phyloP scores from a whole-genome alignment of 2,113 vertebrate genomes.

The Engraulis encrasicolus region DNA sequence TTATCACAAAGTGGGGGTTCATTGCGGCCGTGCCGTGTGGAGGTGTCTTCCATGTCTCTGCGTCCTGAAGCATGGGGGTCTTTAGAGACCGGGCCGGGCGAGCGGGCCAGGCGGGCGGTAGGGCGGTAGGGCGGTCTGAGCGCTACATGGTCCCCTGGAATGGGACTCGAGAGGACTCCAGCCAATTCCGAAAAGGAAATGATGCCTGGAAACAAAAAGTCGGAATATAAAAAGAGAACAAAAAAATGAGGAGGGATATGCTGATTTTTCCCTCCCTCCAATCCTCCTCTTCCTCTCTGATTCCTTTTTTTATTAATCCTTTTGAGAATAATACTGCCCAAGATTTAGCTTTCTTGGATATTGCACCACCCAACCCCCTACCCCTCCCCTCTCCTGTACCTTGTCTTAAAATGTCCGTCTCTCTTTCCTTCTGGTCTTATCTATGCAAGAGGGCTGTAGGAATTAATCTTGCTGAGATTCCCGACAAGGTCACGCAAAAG shows the following conservation, averaged over 20 bases:
- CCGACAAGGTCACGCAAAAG: constrained; percentile 66
- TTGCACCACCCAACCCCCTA: no score
- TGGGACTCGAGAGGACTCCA: constrained; percentile 30
- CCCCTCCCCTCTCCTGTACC: not conserved
- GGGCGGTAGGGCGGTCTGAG: no score
- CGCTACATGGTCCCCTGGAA: constrained; percentile 39
- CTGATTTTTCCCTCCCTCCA: constrained; percentile 50
- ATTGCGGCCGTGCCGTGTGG: constrained; percentile 48
- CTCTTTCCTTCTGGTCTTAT: constrained; percentile 33
- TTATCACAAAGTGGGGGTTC: constrained; percentile 55
- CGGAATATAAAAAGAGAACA: constrained; percentile 59
- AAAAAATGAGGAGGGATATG: constrained; percentile 35
- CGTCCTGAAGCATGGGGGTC: constrained; percentile 37
- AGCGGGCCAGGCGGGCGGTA: no score
- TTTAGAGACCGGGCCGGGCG: not conserved
- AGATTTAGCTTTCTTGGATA: no score
- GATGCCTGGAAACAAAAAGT: constrained; percentile 62
- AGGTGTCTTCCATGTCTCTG: constrained; percentile 40
- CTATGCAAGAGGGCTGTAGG: constrained; percentile 63
- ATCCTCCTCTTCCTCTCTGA: not conserved
- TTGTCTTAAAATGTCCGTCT: constrained; percentile 13
- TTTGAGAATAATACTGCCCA: constrained; percentile 66
- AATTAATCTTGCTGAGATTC: constrained; percentile 70
- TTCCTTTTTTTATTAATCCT: constrained; percentile 68
- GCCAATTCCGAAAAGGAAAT: constrained; percentile 48